phyloP scores from a whole-genome alignment of 2,888 invertebrate genomes.

The Athalia rosae region DNA sequence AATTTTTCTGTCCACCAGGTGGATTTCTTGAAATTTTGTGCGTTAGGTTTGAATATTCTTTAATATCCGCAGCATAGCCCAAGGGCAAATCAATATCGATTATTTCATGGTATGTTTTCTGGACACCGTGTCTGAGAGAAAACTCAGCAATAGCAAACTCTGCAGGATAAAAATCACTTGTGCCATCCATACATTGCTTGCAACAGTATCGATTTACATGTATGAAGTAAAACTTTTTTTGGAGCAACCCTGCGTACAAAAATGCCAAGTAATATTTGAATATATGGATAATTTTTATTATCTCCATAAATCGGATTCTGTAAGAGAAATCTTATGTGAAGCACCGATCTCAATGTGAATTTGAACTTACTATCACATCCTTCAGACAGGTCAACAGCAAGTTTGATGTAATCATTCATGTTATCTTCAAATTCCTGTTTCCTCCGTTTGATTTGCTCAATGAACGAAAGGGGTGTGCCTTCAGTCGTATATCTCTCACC shows the following conservation, averaged over 20 bases:
- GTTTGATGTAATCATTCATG: constrained; percentile 61
- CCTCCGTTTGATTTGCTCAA: constrained; percentile 54
- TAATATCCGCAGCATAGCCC: constrained; percentile 74
- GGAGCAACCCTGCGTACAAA: constrained; percentile 56
- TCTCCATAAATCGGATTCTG: background rate
- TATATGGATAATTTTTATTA: background rate
- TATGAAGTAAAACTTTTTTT: constrained; percentile 65
- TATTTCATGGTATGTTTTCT: constrained; percentile 66
- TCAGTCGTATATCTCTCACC: constrained; percentile 61
- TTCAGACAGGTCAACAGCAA: constrained; percentile 50
- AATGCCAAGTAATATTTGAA: background rate
- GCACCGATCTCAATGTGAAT: too few relatives aligned
- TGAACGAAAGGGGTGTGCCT: constrained; percentile 59
- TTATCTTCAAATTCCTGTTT: constrained; percentile 52
- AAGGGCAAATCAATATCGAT: constrained; percentile 70
- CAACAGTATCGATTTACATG: constrained; percentile 70
- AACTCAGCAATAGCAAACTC: constrained; percentile 75
- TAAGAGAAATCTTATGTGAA: background rate
- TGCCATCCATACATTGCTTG: constrained; percentile 45
- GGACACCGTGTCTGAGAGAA: constrained; percentile 73
- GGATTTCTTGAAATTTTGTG: constrained; percentile 74
- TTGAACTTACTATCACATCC: constrained; percentile 52
- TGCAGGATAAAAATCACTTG: constrained; percentile 73
- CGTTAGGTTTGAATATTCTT: constrained; percentile 70
- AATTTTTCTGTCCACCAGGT: constrained; percentile 63